Conservation (phyloP, 2,113 vertebrate species). For the Megaceryle maxima region DNA sequence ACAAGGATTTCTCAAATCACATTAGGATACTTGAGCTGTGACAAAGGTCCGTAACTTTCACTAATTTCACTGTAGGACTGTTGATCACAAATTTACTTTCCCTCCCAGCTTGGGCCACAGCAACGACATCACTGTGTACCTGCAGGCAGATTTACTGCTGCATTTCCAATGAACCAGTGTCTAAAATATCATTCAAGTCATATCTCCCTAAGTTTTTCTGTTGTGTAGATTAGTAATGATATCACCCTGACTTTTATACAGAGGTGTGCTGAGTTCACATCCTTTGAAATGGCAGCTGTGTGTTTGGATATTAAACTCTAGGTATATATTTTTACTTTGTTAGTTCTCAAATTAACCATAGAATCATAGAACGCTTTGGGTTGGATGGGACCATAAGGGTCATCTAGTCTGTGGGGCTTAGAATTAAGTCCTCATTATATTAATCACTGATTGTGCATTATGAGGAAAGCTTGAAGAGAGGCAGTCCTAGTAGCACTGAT, state of each 20-base stretch:
- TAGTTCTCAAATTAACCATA: neutral
- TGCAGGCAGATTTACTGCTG: neutral
- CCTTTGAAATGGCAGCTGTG: neutral
- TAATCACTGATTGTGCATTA: neutral
- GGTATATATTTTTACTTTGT: neutral
- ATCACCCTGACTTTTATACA: neutral
- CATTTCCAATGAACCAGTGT: neutral
- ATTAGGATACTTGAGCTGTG: neutral
- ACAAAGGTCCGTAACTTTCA: neutral
- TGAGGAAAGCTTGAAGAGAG: neutral
- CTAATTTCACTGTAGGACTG: neutral
- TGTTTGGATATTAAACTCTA: neutral
- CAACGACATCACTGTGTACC: neutral
- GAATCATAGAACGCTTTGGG: neutral
- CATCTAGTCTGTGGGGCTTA: neutral
- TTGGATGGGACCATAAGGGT: neutral
- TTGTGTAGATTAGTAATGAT: neutral
- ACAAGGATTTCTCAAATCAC: neutral
- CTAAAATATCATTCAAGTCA: neutral
- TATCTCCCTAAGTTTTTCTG: neutral
- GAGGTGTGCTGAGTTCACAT: neutral
- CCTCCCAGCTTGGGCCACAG: neutral
- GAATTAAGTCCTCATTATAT: neutral
- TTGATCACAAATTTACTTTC: neutral
- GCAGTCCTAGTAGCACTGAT: neutral